Evolutionary conservation across 2,888 invertebrate genomes (phyloP).

Genomic region (Leistus spinibarbis): DNA sequence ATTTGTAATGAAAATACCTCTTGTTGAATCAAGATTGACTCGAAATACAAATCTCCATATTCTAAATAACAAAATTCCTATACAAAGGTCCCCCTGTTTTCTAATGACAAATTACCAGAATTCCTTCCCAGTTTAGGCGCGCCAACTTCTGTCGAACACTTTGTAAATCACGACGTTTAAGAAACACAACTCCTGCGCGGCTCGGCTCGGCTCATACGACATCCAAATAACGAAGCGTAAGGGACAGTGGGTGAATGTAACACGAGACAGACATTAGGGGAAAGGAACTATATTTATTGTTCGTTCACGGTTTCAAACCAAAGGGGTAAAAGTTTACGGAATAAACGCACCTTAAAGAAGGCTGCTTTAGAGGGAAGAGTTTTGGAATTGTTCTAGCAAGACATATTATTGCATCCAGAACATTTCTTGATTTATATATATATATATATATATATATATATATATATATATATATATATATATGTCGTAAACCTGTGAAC

Average conservation of each 20-base stretch:
- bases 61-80: constrained; percentile 22
- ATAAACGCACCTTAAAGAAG: no score
- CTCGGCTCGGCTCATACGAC: not conserved
- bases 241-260: constrained; percentile 8
- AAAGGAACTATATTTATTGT: not conserved
- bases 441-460: no score
- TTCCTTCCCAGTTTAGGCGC: constrained; percentile 16
- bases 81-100: not conserved
- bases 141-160: constrained; percentile 14
- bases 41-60: no score
- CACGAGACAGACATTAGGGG: not conserved
- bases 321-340: constrained; percentile 24
- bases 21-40: no score
- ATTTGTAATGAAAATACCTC: not conserved
- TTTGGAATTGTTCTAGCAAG: constrained; percentile 5
- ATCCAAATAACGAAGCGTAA: not conserved
- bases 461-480: no score
- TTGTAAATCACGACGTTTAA: constrained; percentile 38
- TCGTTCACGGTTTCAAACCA: constrained; percentile 15
- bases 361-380: not conserved
- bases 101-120: constrained; percentile 36
- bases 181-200: constrained; percentile 27
- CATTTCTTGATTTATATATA: no score
- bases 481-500: no score
- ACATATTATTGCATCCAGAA: no score